phyloP scores from a whole-genome alignment of 1,140 invertebrate species.

The Bombus confusus region DNA sequence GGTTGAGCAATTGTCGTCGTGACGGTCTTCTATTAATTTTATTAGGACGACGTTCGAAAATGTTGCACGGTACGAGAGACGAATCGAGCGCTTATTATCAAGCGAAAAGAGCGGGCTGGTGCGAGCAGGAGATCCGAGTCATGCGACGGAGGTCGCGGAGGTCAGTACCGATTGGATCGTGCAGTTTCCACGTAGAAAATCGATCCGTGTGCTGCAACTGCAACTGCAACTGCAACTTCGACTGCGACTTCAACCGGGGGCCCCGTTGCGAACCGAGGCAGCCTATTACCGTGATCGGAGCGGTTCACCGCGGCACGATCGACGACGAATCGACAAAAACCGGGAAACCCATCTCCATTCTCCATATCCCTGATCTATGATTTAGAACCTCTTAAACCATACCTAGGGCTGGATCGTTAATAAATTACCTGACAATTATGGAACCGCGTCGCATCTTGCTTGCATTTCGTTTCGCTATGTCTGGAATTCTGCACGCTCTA shows the following conservation, averaged over 20 bases:
- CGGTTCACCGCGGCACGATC: slow-evolving; percentile 58
- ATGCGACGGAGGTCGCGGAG: slow-evolving; percentile 57
- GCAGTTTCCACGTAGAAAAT: slow-evolving; percentile 69
- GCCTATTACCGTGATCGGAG: slow-evolving; percentile 59
- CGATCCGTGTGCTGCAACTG: slow-evolving; percentile 66
- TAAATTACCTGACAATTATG: slow-evolving; percentile 22
- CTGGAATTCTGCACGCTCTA: not conserved
- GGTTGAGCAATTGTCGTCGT: not conserved
- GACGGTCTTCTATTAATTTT: not conserved
- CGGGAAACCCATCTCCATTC: slow-evolving; percentile 57
- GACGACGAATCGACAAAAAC: slow-evolving; percentile 52
- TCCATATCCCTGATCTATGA: slow-evolving; percentile 30
- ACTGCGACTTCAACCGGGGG: slow-evolving; percentile 37
- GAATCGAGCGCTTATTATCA: slow-evolving; percentile 47
- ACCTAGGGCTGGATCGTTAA: slow-evolving; percentile 30
- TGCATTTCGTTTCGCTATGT: not conserved
- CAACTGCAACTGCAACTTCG: slow-evolving; percentile 62
- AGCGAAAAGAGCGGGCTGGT: slow-evolving; percentile 30
- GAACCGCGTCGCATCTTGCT: not conserved
- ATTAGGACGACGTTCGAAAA: not conserved
- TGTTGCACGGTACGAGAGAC: not conserved
- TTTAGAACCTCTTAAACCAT: slow-evolving; percentile 39
- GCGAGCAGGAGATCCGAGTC: slow-evolving; percentile 51
- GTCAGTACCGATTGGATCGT: slow-evolving; percentile 65
- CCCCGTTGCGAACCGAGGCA: slow-evolving; percentile 31